Conservation (phyloP, 2,797 vertebrate genomes). For the Glyptemys insculpta region DNA sequence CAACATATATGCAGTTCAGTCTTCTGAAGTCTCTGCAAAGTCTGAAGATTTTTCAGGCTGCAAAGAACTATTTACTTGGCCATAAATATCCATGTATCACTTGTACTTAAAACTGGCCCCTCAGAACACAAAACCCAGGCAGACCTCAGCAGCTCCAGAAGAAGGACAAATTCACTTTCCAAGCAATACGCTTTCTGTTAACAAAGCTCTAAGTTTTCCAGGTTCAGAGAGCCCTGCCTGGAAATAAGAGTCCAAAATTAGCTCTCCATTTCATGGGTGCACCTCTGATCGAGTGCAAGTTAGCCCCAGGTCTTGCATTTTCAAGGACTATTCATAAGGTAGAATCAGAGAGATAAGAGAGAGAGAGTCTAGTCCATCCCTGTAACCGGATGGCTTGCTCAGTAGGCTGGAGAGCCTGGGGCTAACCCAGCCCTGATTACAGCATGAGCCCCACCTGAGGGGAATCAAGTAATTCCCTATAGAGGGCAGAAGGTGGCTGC, state of each 20-base stretch:
- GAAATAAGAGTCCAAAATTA: constrained; percentile 24
- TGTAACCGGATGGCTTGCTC: neutral
- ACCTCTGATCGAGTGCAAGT: neutral
- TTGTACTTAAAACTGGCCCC: constrained; percentile 75
- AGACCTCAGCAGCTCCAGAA: constrained; percentile 75
- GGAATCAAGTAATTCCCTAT: neutral
- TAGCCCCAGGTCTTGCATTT: neutral
- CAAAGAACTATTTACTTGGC: constrained; percentile 73
- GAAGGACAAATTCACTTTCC: constrained; percentile 67
- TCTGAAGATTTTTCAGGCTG: constrained; percentile 67
- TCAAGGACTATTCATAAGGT: neutral
- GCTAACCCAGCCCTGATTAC: neutral
- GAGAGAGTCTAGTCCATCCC: accelerated
- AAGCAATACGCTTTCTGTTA: constrained; percentile 10
- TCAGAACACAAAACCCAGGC: constrained; percentile 71
- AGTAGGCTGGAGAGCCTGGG: neutral
- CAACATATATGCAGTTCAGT: constrained; percentile 66
- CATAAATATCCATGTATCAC: constrained; percentile 67
- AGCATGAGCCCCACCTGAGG: neutral
- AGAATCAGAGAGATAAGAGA: neutral
- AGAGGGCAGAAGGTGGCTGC: neutral
- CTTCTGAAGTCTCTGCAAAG: constrained; percentile 70
- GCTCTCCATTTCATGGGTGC: neutral
- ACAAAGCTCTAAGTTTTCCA: constrained; percentile 38
- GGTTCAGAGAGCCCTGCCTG: constrained; percentile 25